Evolutionary conservation across 2,113 vertebrate species (phyloP).

Genomic region (Merops nubicus): DNA sequence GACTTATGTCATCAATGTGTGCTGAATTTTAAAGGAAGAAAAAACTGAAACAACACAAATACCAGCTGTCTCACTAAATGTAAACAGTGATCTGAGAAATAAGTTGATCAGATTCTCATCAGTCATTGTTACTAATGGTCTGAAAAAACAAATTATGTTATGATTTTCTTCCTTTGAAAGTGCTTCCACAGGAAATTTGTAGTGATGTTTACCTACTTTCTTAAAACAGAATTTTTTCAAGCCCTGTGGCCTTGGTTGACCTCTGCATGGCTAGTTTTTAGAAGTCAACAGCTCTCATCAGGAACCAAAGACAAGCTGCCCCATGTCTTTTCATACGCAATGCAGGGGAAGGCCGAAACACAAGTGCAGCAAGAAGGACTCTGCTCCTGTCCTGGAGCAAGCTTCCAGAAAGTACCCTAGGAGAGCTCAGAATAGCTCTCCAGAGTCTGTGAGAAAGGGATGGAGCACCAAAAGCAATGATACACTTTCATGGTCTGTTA

Average conservation of each 20-base stretch:
- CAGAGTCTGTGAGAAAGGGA: no score
- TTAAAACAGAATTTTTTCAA: not conserved
- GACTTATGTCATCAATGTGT: not conserved
- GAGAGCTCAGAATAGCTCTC: accelerated
- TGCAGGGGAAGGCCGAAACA: not conserved
- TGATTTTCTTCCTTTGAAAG: not conserved
- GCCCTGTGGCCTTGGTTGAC: not conserved
- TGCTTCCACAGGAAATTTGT: not conserved
- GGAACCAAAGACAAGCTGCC: not conserved
- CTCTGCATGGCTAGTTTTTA: not conserved
- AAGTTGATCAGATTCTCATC: not conserved
- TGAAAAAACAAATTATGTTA: not conserved
- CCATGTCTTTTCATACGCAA: not conserved
- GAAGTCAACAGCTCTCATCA: not conserved
- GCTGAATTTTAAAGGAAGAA: not conserved
- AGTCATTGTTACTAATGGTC: not conserved
- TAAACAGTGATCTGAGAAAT: not conserved
- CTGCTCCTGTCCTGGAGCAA: not conserved
- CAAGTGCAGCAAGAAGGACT: not conserved
- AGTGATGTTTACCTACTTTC: not conserved
- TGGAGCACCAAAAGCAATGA: not conserved
- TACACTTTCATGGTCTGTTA: not conserved
- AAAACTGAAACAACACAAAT: not conserved
- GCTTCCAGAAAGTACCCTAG: not conserved
- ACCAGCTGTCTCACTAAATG: not conserved